phyloP scores from a whole-genome alignment of 2,113 vertebrate species.

The Pseudorhombus dupliciocellatus region DNA sequence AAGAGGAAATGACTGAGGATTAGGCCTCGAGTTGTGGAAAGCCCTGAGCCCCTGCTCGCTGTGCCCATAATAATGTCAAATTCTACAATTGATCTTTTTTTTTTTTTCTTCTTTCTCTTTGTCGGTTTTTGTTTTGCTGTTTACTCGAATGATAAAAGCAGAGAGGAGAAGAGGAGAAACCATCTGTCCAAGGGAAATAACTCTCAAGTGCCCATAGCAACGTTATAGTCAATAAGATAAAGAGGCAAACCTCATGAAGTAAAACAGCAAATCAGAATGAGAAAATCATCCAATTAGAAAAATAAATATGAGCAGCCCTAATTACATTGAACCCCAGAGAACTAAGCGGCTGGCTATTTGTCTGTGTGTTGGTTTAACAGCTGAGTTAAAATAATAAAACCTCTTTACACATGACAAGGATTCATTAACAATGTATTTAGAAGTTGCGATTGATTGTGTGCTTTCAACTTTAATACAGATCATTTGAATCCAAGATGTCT shows the following conservation, averaged over 20 bases:
- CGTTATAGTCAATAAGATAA: conserved; percentile 17
- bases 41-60: conserved; percentile 54
- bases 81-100: conserved; percentile 36
- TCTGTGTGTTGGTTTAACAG: background rate
- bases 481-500: conserved; percentile 51
- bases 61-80: conserved; percentile 50
- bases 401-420: background rate
- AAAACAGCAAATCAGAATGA: conserved; percentile 23
- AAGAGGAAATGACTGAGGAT: conserved; percentile 76
- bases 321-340: conserved; percentile 8
- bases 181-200: conserved; percentile 27
- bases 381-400: conserved; percentile 3
- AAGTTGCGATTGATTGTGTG: conserved; percentile 2
- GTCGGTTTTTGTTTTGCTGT: conserved; percentile 30
- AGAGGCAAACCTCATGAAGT: background rate
- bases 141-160: conserved; percentile 47
- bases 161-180: conserved; percentile 26
- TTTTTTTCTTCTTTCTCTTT: background rate
- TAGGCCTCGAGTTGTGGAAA: conserved; percentile 68
- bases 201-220: conserved; percentile 11
- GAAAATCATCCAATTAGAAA: background rate
- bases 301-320: background rate
- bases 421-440: background rate
- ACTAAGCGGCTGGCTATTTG: background rate
- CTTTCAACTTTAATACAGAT: conserved; percentile 24